Percentiles rank a stretch among this genome's conserved stretches.
Evolutionary conservation across 2,113 vertebrate genomes (phyloP).

Genomic region (Oreochromis aureus): DNA sequence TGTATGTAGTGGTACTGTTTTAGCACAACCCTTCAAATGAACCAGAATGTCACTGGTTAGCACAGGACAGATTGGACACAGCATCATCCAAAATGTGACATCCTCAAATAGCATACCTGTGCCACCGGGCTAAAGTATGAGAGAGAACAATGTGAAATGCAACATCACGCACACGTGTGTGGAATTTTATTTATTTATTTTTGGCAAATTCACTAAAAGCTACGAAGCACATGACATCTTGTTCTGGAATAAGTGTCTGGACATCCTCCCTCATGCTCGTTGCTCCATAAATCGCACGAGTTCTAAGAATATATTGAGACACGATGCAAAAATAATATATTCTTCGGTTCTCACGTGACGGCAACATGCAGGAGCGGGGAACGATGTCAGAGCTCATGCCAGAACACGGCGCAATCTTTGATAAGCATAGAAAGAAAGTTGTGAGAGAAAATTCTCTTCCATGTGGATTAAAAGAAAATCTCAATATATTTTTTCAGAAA

Average conservation of each 20-base stretch:
- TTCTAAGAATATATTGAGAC: conserved; percentile 65
- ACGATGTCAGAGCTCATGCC: conserved; percentile 54
- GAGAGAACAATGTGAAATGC: conserved; percentile 18
- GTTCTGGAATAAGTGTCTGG: conserved; percentile 48
- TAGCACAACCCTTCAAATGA: conserved; percentile 79
- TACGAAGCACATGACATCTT: conserved; percentile 47
- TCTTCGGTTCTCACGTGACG: conserved; percentile 25
- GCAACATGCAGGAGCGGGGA: conserved; percentile 49
- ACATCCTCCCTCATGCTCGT: conserved; percentile 59
- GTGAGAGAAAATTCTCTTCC: conserved; percentile 69
- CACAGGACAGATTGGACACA: conserved; percentile 53
- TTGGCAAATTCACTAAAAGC: neutral
- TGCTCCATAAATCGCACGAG: conserved; percentile 10
- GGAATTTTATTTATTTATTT: neutral
- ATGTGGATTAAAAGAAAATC: conserved; percentile 63
- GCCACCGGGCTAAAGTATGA: neutral
- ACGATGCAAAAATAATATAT: conserved; percentile 61
- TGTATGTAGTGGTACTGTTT: conserved; percentile 83
- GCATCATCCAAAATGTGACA: conserved; percentile 44
- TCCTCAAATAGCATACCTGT: neutral
- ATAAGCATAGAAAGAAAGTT: conserved; percentile 46
- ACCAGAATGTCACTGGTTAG: conserved; percentile 76
- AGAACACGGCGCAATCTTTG: conserved; percentile 40
- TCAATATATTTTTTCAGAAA: neutral
- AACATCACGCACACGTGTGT: neutral